Evolutionary conservation across 2,888 invertebrate genomes (phyloP).

Genomic region (Cephus sareptanus): DNA sequence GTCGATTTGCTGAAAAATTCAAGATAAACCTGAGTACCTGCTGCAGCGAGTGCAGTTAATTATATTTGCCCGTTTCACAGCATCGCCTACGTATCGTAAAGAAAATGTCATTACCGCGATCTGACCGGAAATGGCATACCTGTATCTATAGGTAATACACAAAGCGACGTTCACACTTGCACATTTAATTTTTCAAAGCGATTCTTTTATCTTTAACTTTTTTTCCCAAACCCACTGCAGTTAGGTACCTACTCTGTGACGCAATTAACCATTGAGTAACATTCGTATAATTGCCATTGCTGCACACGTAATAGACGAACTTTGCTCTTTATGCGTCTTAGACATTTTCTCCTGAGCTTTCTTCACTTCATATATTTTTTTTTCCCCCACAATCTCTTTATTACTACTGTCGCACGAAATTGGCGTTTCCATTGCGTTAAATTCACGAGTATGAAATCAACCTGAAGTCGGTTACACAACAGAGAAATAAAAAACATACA

Average conservation of each 20-base stretch:
- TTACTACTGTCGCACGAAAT: not conserved
- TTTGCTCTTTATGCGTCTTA: not conserved
- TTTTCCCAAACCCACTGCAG: not conserved
- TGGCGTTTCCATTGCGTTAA: not conserved
- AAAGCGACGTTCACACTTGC: not conserved
- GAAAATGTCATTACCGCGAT: not conserved
- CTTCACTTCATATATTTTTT: not conserved
- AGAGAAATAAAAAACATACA: not conserved
- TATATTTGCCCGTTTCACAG: not conserved
- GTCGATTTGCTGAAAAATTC: not conserved
- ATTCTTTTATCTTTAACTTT: not conserved
- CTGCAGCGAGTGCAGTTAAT: not conserved
- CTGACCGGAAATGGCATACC: not conserved
- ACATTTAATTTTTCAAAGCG: not conserved
- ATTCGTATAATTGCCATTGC: slow-evolving; percentile 16
- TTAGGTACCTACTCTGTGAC: slow-evolving; percentile 3
- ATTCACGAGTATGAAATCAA: not conserved
- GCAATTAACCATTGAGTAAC: slow-evolving; percentile 20
- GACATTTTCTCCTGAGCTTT: not conserved
- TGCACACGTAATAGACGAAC: not conserved
- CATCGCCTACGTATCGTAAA: not conserved
- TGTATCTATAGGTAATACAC: not conserved
- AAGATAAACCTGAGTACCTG: not conserved
- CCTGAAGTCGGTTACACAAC: not conserved
- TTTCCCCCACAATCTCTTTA: not conserved